Conservation (phyloP, 2,113 vertebrate genomes). For the Tachycineta bicolor region DNA sequence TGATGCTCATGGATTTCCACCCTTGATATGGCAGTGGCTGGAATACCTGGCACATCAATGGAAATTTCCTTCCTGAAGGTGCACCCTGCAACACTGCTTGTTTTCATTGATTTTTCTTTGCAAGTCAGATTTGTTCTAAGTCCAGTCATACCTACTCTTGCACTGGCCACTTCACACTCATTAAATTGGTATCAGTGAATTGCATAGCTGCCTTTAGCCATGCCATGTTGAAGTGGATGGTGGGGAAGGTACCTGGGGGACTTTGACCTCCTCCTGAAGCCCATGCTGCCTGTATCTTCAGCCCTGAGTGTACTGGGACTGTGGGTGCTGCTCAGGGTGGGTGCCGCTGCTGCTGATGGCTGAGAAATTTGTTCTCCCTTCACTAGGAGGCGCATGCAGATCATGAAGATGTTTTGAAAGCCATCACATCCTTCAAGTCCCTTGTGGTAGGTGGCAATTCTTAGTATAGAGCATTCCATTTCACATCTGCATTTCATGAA, state of each 20-base stretch:
- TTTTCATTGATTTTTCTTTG: not conserved
- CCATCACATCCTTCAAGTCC: conserved; percentile 84
- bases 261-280: not conserved
- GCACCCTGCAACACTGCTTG: not conserved
- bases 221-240: not conserved
- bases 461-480: conserved; percentile 56
- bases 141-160: not conserved
- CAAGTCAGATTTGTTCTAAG: not conserved
- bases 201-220: not conserved
- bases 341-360: not conserved
- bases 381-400: conserved; percentile 92
- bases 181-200: not conserved
- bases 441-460: conserved; percentile 87
- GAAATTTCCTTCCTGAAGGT: not conserved
- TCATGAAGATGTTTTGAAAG: conserved; percentile 91
- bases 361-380: conserved; percentile 53
- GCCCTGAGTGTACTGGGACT: not conserved
- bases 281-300: not conserved
- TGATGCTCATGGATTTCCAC: not conserved
- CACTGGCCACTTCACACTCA: not conserved
- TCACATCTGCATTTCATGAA: conserved; percentile 39
- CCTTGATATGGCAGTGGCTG: not conserved
- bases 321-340: not conserved
- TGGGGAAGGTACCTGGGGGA: not conserved
- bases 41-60: not conserved